These are phyloP conservation scores for Synergus umbraculus DNA, from an alignment of 2,888 invertebrate species.

Conservation along the genomic window DNA sequence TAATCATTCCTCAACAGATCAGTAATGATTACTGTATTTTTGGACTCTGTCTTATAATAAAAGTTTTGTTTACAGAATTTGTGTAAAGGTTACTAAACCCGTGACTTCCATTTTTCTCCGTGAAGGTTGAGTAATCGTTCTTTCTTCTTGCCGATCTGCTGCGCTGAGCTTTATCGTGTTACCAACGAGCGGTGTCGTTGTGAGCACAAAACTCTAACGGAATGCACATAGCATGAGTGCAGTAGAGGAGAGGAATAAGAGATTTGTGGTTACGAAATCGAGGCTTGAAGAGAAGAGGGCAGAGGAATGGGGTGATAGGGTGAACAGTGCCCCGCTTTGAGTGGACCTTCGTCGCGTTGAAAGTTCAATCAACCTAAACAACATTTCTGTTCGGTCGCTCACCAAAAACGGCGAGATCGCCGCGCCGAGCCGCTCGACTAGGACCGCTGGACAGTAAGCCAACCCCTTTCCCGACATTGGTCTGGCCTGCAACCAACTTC, in stretches of 20 bases:
- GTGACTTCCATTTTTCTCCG: no score
- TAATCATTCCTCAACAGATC: no score
- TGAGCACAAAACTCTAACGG: conserved; percentile 18
- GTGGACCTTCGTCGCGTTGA: conserved; percentile 58
- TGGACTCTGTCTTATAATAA: no score
- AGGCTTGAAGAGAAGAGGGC: conserved; percentile 43
- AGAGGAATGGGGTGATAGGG: conserved; percentile 34
- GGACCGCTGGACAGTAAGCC: conserved; percentile 65
- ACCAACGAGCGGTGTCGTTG: conserved; percentile 52
- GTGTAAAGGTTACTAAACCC: no score
- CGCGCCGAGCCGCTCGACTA: conserved; percentile 44
- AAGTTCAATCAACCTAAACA: conserved; percentile 74
- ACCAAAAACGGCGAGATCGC: conserved; percentile 65
- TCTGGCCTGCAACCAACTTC: conserved; percentile 72
- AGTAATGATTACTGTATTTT: no score
- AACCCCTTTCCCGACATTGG: conserved; percentile 68
- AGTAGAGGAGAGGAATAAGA: conserved; percentile 14
- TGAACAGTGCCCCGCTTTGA: conserved; percentile 62
- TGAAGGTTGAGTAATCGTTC: conserved; percentile 34
- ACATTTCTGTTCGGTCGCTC: conserved; percentile 71
- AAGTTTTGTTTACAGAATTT: no score
- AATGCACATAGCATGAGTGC: background rate
- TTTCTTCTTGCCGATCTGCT: conserved; percentile 42
- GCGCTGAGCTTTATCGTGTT: conserved; percentile 54
- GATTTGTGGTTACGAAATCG: conserved; percentile 32